Evolutionary conservation across 2,797 vertebrate genomes (phyloP), one percentile per base, ranked within the genome.

Genomic region (Salarias fasciatus): DNA sequence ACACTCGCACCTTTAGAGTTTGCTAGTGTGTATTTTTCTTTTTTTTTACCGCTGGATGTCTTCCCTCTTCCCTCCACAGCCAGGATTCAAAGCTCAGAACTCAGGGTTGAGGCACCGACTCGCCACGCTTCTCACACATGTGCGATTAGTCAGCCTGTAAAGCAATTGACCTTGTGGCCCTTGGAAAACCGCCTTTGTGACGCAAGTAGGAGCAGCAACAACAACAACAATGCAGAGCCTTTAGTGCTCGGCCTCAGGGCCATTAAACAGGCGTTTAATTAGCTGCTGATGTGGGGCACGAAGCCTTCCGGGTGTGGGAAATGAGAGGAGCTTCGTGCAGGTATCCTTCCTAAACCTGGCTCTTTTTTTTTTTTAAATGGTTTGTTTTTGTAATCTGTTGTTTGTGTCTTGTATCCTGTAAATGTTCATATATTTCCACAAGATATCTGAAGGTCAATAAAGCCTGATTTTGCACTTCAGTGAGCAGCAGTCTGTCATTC

Each of bases 401-500:
- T 36, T 4, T 13, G 5, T 33, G 8, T 11, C 24, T 42, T n/a
- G 11, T 50, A 31, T 46, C 35, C 13, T 64, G 30, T 46, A 40
- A 45, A 35, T 40, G 3, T 29, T 47, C 15, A 5, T 29, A 2
- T n/a, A 33, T 1, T 6, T 8, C 18, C 11, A 38, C 11, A 2
- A 11, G n/a, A 31, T 53, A 24, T 8, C 8, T 53, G 63, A 14
- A 52, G 24, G 11, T 68, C 13, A 75, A 75, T 75, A 82, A 75
- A 75, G 37, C 38, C 0, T 0, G 4, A 42, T 43, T n/a, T 29
- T 56, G 6, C 11, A 47, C 9, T 0, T 1, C 50, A 67, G 18
- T 33, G 18, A 28, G 3, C 10, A 28, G 1, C 8, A 36, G 18
- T 29, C 28, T 15, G 31, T 44, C 24, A 5, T 33, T 43, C 7